Base-by-base conservation (phyloP, 2,888 invertebrate species). In the Noctua pronuba region DNA sequence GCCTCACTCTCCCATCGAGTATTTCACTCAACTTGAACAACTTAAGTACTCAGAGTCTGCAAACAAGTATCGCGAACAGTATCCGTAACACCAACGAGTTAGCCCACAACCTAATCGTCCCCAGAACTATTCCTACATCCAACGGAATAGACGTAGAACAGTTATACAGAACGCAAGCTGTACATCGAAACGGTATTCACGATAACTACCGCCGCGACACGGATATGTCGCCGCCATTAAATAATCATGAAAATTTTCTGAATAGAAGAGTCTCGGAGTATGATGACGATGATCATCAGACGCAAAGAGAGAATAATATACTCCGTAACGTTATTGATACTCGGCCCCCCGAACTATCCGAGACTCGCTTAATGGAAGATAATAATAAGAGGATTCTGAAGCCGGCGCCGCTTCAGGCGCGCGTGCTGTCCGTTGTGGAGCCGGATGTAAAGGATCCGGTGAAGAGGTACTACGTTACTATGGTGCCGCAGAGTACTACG, bases 141-240 rank as follows among this genome's bases (percentile, higher is more conserved):
- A 95, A 95, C 84, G 97, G 97, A 8, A 94, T 97, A 55, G 96
- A 95, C n/a, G 82, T 93, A 1, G 96, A 96, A 31, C 93, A 93
- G 3, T 73, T 93, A 5, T 93, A 95, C 80, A 90, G 95, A 24
- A 88, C 86, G 0, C 80, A 93, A 13, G 73, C 88, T 6, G 69
- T 90, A 21, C 94, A 94, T 46, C 89, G 96, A 6, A 96, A 96
- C 84, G 96, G 96, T 0, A 91, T 95, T 1, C 95, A 96, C 83
- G 96, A 96, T 0, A 77, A 89, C 11, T 96, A 95, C 80, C 90
- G 95, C 16, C 89, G 94, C 49, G 95, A 95, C 28, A 84, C 88
- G 0, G 94, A 95, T 6, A 88, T 94, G 70, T 94, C 95, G 11
- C 94, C 95, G 0, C 93, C 94, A 1, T 65, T 94, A 73, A 94